These are phyloP conservation scores for Deilephila elpenor DNA, from an alignment of 2,888 invertebrate genomes.

Conservation along the genomic window DNA sequence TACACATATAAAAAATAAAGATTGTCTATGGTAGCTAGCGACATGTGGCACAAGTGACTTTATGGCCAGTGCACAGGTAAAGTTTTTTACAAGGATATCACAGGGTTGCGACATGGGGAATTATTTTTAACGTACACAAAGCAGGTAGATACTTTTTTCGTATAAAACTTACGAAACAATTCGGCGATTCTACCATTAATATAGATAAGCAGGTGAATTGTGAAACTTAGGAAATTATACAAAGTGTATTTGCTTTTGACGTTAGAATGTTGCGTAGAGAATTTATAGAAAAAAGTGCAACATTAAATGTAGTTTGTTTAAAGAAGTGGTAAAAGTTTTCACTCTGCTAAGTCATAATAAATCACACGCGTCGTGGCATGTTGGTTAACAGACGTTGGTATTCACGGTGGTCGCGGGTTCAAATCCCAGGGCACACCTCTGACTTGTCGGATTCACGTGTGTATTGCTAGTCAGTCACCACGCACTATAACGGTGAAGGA, in stretches of 20 bases:
- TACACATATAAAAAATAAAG: not conserved
- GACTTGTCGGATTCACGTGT: no score
- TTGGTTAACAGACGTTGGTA: no score
- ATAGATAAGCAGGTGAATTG: constrained; percentile 20
- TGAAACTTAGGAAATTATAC: constrained; percentile 10
- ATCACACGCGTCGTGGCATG: no score
- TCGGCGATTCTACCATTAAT: not conserved
- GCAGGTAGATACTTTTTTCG: constrained; percentile 56
- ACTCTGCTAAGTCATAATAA: no score
- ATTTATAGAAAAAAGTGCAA: not conserved
- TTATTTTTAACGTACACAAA: constrained; percentile 62
- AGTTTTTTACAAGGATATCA: constrained; percentile 53
- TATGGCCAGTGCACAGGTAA: constrained; percentile 26
- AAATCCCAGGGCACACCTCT: no score
- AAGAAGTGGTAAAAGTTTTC: not conserved
- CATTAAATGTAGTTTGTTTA: not conserved
- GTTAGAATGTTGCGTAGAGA: not conserved
- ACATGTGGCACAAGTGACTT: constrained; percentile 10
- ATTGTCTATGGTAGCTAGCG: constrained; percentile 1
- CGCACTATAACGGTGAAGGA: no score
- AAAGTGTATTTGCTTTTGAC: not conserved
- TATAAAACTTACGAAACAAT: constrained; percentile 6
- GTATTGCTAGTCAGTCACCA: no score
- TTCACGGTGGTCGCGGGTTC: no score
- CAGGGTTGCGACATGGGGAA: constrained; percentile 63